phyloP scores from a whole-genome alignment of 1,140 invertebrate species.

The Caenorhabditis elegans region DNA sequence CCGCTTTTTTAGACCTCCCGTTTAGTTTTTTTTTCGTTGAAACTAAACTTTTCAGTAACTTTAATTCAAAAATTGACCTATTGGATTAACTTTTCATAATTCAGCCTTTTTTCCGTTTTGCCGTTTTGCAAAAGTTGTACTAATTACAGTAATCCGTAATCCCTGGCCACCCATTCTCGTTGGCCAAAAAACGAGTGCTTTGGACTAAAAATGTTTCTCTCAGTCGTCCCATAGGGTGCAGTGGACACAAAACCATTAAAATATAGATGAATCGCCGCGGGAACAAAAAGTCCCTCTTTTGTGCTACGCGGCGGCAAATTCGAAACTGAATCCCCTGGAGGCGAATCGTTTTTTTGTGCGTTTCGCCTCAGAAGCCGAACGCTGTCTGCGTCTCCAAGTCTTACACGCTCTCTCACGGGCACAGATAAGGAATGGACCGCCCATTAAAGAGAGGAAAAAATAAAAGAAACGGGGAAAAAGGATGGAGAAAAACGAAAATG shows the following conservation, averaged over 20 bases:
- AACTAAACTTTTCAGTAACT: background rate
- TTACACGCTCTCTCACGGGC: background rate
- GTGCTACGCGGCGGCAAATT: background rate
- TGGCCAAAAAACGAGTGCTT: background rate
- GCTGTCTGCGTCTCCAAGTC: background rate
- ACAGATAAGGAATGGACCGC: slow-evolving; percentile 31
- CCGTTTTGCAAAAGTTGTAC: too few species aligned
- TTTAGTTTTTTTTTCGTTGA: background rate
- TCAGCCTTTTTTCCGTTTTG: background rate
- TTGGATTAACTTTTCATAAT: background rate
- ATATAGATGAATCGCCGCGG: slow-evolving; percentile 22
- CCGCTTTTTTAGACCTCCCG: background rate
- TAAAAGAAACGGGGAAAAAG: background rate
- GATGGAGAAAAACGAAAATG: background rate
- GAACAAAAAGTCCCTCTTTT: slow-evolving; percentile 4
- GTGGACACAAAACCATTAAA: slow-evolving; percentile 31
- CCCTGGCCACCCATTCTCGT: background rate
- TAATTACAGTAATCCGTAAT: background rate
- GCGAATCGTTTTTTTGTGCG: background rate
- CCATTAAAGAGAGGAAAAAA: background rate
- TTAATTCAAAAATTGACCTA: slow-evolving; percentile 28
- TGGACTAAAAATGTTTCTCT: slow-evolving; percentile 6
- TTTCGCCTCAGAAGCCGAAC: background rate
- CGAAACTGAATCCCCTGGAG: slow-evolving; percentile 24
- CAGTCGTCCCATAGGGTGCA: background rate